Conservation (phyloP, 2,888 invertebrate species). For the Hybos culiciformis region DNA sequence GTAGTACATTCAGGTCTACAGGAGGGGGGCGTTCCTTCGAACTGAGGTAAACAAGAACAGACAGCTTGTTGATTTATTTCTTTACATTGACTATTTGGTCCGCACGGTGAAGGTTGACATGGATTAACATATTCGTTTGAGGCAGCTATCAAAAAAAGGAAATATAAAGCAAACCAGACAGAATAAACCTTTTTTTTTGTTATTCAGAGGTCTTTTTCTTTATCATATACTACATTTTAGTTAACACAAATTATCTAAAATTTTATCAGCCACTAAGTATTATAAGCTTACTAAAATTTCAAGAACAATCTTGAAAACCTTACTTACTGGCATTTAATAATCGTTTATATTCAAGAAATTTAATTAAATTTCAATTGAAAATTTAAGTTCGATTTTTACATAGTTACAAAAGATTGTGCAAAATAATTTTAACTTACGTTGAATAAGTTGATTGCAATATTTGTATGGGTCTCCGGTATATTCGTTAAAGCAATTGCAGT, state of each 20-base stretch:
- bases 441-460: constrained; percentile 40
- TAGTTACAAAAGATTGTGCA: background rate
- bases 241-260: background rate
- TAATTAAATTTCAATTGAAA: background rate
- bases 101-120: constrained; percentile 55
- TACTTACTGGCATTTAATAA: background rate
- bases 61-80: constrained; percentile 46
- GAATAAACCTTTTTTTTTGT: background rate
- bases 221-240: background rate
- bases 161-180: constrained; percentile 8
- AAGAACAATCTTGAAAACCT: background rate
- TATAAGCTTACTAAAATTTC: background rate
- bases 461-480: constrained; percentile 55
- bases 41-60: constrained; percentile 56
- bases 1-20: constrained; percentile 62
- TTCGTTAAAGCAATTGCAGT: constrained; percentile 51
- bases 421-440: background rate
- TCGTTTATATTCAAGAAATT: background rate
- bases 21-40: constrained; percentile 52
- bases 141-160: too few species aligned
- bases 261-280: background rate
- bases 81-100: constrained; percentile 48
- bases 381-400: background rate
- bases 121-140: constrained; percentile 38
- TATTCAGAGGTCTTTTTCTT: background rate